Conservation (phyloP, 92 coral and sea anemone genomes). For the Montipora capitata region DNA sequence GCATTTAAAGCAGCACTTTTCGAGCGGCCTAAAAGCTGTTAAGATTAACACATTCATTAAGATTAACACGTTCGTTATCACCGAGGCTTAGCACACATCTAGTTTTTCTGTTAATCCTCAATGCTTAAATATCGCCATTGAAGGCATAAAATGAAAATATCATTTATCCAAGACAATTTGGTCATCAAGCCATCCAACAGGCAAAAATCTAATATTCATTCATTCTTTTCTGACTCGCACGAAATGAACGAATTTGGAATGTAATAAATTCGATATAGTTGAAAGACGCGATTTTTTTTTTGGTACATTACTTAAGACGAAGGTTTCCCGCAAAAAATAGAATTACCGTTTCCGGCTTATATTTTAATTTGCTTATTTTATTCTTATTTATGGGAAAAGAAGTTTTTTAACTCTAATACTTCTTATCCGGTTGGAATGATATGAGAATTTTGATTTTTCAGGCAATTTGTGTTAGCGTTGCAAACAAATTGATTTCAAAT, state of each 20-base stretch:
- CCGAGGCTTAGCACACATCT: too few species aligned
- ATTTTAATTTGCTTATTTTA: constrained; percentile 29
- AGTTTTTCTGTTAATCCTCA: constrained; percentile 10
- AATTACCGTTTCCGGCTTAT: constrained; percentile 32
- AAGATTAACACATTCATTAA: constrained; percentile 37
- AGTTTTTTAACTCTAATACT: constrained; percentile 18
- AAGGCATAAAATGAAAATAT: neutral
- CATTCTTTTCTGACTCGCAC: too few species aligned
- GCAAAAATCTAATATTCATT: too few species aligned
- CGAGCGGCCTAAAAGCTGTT: constrained; percentile 36
- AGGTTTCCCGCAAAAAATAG: neutral
- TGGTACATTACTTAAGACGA: neutral
- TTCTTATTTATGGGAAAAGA: neutral
- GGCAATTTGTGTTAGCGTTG: neutral
- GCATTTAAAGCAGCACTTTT: neutral
- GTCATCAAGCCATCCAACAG: neutral
- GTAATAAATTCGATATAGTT: neutral
- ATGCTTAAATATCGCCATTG: constrained; percentile 8
- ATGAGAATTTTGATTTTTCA: constrained; percentile 16
- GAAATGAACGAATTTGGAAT: too few species aligned
- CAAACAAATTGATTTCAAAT: neutral
- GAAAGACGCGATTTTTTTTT: neutral
- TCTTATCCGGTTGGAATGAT: constrained; percentile 23
- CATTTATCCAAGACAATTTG: neutral
- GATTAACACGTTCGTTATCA: constrained; percentile 27